These are phyloP conservation scores for Harpalus rufipes DNA, from an alignment of 2,888 invertebrate species.

Conservation along the genomic window DNA sequence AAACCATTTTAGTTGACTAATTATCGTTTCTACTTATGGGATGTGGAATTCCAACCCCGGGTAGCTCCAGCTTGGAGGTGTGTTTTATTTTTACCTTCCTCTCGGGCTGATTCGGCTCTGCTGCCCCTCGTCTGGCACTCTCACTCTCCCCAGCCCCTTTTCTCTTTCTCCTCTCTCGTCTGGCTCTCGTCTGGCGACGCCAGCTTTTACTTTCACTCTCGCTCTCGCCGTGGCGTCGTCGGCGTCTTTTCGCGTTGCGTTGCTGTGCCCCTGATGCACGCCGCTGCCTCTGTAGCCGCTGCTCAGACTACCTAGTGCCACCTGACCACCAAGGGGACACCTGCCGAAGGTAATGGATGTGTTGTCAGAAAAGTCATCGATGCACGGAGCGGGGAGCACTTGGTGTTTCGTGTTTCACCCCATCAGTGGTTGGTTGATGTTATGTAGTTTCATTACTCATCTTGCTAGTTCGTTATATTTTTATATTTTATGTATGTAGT, in stretches of 20 bases:
- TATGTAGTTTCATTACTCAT: constrained; percentile 42
- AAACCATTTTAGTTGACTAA: no score
- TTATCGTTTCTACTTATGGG: no score
- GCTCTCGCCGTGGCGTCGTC: constrained; percentile 61
- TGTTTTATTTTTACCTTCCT: constrained; percentile 15
- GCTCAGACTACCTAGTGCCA: constrained; percentile 27
- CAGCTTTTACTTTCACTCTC: constrained; percentile 44
- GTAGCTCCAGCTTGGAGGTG: neutral
- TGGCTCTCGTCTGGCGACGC: constrained; percentile 13
- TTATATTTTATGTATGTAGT: neutral
- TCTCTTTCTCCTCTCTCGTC: constrained; percentile 21
- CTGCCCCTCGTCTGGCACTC: constrained; percentile 8
- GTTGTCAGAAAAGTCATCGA: neutral
- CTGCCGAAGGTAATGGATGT: constrained; percentile 56
- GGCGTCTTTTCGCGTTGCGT: constrained; percentile 35
- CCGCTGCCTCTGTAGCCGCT: neutral
- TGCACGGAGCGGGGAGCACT: neutral
- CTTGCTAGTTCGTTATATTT: constrained; percentile 9
- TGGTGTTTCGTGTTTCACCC: constrained; percentile 29
- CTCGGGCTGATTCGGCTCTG: constrained; percentile 2
- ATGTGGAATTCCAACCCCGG: no score
- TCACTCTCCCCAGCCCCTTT: constrained; percentile 8
- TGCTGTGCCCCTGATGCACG: constrained; percentile 27
- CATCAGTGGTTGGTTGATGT: constrained; percentile 20
- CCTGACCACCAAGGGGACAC: neutral